Evolutionary conservation across 2,797 vertebrate genomes (phyloP), one percentile per base, ranked within the genome.

Genomic region (Setipinna tenuifilis): DNA sequence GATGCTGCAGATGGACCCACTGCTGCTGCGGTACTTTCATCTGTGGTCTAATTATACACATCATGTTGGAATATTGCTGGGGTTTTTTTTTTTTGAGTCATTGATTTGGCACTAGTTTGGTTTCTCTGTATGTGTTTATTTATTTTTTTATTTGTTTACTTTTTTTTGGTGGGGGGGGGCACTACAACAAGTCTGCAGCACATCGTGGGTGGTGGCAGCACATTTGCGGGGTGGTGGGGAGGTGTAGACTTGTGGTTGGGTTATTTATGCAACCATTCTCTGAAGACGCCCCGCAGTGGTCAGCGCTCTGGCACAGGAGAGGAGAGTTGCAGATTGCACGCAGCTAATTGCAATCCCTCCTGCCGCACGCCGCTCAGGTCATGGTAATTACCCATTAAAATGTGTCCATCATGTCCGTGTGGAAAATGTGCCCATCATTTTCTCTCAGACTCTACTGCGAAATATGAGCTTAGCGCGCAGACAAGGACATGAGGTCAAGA

Each of bases 251-350:
- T 81, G 78, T 58, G 71, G 80, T 78, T 11, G 59, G 84, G 58
- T 87, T 83, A 88, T 88, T 88, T 81, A 17, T 59, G 31, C 86
- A 84, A 86, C 65, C 23, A 7, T 25, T 57, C 57, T 12, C 58
- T 86, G 46, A 83, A 54, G 78, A 57, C 83, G 54, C 61, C 87
- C 82, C 62, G 54, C 82, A 81, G 68, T 86, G 82, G 59, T 58
- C 35, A 50, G 82, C 81, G 84, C 71, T 65, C 78, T 87, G 87
- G 82, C 86, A 83, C 86, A 54, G 65, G 75, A 23, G 58, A 21
- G n/a, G 10, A 17, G 23, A 11, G 80, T 23, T 83, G 41, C 54
- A 82, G 59, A 75, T 54, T 83, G 41, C 82, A 59, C 58, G 75
- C 65, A 16, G 65, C 28, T 83, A 84, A 84, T 86, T 85, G 59